These are phyloP conservation scores for Troides aeacus DNA, from an alignment of 2,888 invertebrate species.

Conservation along the genomic window DNA sequence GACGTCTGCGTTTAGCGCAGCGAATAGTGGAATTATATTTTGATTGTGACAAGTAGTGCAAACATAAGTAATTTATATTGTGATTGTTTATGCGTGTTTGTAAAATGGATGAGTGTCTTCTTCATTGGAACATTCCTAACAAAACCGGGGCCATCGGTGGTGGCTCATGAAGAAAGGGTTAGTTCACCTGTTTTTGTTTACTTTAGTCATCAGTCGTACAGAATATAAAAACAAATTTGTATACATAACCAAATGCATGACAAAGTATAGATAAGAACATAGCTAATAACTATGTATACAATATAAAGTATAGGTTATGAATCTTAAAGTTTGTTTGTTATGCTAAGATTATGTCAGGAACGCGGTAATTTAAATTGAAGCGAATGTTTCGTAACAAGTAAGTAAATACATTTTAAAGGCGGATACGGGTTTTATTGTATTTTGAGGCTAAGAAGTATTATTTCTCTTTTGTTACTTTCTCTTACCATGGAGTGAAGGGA, in stretches of 20 bases:
- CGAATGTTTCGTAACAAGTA: constrained; percentile 30
- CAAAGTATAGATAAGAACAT: constrained; percentile 27
- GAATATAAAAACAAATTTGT: constrained; percentile 24
- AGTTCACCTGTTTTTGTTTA: constrained; percentile 70
- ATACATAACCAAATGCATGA: constrained; percentile 5
- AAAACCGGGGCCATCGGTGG: constrained; percentile 72
- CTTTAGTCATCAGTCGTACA: constrained; percentile 31
- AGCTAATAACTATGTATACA: constrained; percentile 39
- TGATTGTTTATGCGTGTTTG: constrained; percentile 70
- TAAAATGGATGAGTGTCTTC: constrained; percentile 78
- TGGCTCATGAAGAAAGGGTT: constrained; percentile 80
- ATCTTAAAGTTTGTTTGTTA: constrained; percentile 28
- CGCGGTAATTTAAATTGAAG: constrained; percentile 3
- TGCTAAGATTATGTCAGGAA: constrained; percentile 6
- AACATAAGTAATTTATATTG: constrained; percentile 70
- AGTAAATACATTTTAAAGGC: constrained; percentile 39
- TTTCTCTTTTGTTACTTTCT: constrained; percentile 79
- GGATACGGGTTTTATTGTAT: constrained; percentile 49
- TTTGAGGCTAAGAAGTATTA: constrained; percentile 67
- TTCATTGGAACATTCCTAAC: constrained; percentile 68
- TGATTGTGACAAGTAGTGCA: constrained; percentile 78
- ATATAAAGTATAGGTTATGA: constrained; percentile 24
- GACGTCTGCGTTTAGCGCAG: constrained; percentile 80
- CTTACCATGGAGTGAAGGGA: constrained; percentile 77
- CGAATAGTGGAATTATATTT: constrained; percentile 78